Evolutionary conservation across 2,888 invertebrate genomes (phyloP), one percentile per base, ranked within the genome.

Genomic region (Cryptocephalus primarius): DNA sequence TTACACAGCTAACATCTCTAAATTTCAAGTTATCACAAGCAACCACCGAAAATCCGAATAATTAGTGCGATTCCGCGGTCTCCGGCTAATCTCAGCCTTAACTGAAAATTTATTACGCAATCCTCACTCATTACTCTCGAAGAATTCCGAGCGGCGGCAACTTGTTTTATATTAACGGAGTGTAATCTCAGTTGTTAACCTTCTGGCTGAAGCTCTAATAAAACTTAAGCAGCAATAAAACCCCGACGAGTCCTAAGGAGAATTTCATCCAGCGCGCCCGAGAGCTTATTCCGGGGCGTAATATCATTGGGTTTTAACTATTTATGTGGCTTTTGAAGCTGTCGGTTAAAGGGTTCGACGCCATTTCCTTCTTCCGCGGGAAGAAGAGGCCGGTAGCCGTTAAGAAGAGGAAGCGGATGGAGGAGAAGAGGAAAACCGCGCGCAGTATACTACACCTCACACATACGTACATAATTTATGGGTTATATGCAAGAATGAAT

Each of bases 401-500:
- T 48, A 44, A 48, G 45, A 40, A 46, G 45, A 52, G 54, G 51
- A 51, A 51, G 46, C 44, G 42, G 50, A 54, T 48, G 22, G 22
- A 6, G 22, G 22, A 22, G 22, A 22, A 22, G 22, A 22, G 22
- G 22, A 22, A 22, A 22, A 22, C 22, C 22, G 22, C 22, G 22
- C 22, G 22, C 22, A 22, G 22, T 22, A 22, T 22, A 22, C 22
- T 6, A 22, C 6, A 22, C 22, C 22, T 22, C 22, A 22, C 22
- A 22, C 22, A 22, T 22, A 22, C 22, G 6, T 6, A 6, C 22
- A 22, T 22, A 22, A 22, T 22, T 22, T 22, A 22, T 22, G 22
- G 22, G 22, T 2, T 22, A 6, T 22, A 22, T 22, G 22, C 22
- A 22, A 22, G 22, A 6, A 6, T 6, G 22, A 22, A 22, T 22